These are phyloP conservation scores for Dolichomitus sp. DNA, from an alignment of 2,888 invertebrate genomes.

Conservation along the genomic window DNA sequence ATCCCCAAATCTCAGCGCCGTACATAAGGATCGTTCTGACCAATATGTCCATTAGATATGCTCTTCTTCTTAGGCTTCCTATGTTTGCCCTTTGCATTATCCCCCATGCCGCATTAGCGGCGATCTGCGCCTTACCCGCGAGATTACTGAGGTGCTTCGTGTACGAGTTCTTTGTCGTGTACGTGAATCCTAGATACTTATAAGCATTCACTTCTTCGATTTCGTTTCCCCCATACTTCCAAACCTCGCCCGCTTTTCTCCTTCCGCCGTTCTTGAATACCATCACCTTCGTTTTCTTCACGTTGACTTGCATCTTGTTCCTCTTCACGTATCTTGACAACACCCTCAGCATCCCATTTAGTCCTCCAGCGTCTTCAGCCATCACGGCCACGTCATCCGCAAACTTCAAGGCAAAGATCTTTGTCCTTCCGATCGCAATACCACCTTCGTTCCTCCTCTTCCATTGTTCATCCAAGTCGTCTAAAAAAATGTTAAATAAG, in stretches of 20 bases:
- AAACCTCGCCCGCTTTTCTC: slow-evolving; percentile 36
- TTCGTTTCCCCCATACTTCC: slow-evolving; percentile 27
- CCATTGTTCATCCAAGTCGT: no score
- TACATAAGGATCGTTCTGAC: slow-evolving; percentile 16
- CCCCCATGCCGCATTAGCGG: slow-evolving; percentile 52
- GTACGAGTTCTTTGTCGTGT: slow-evolving; percentile 25
- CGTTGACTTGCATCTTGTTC: no score
- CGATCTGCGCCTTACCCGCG: slow-evolving; percentile 49
- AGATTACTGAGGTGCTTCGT: slow-evolving; percentile 18
- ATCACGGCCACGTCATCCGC: no score
- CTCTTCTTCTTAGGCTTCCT: slow-evolving; percentile 12
- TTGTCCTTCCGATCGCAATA: no score
- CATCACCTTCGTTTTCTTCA: no score
- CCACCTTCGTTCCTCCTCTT: no score
- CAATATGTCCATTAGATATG: slow-evolving; percentile 51
- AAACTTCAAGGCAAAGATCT: no score
- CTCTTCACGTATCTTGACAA: no score
- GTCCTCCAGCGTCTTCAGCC: no score
- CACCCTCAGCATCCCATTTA: no score
- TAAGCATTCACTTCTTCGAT: slow-evolving; percentile 45
- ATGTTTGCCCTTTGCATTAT: slow-evolving; percentile 47
- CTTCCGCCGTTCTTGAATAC: not conserved
- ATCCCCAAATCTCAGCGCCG: slow-evolving; percentile 57
- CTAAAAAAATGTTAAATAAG: no score
- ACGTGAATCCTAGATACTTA: slow-evolving; percentile 60